phyloP scores from a whole-genome alignment of 1,140 invertebrate species.

The Drosophila bifasciata region DNA sequence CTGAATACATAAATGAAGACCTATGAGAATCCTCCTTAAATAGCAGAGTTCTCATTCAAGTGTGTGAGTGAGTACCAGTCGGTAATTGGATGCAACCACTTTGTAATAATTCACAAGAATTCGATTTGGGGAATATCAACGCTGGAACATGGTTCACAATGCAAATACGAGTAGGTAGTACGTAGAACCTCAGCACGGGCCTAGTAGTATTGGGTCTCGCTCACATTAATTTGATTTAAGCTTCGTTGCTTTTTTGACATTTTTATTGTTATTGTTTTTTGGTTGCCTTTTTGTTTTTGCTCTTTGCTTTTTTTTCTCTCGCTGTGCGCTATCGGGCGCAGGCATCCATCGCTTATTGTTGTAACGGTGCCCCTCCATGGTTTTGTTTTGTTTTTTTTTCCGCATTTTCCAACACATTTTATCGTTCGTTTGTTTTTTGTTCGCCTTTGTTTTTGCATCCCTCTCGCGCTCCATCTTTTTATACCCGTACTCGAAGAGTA shows the following conservation, averaged over 20 bases:
- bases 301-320: slow-evolving; percentile 20
- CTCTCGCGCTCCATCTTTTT: slow-evolving; percentile 34
- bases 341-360: slow-evolving; percentile 46
- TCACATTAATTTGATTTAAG: slow-evolving; percentile 67
- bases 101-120: background rate
- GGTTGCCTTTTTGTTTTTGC: slow-evolving; percentile 1
- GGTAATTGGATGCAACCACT: too few species aligned
- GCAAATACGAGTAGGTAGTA: slow-evolving; percentile 10
- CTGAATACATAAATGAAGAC: background rate
- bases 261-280: slow-evolving; percentile 65
- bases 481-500: too few species aligned
- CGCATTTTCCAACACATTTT: slow-evolving; percentile 73
- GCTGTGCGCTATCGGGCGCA: slow-evolving; percentile 55
- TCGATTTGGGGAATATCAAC: background rate
- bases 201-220: slow-evolving; percentile 45
- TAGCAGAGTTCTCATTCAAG: background rate
- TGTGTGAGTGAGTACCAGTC: too few species aligned
- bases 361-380: slow-evolving; percentile 61
- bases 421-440: slow-evolving; percentile 46
- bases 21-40: background rate
- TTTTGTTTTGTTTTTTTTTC: too few species aligned
- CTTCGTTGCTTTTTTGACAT: slow-evolving; percentile 62
- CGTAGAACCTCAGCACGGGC: slow-evolving; percentile 9
- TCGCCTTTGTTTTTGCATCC: slow-evolving; percentile 24
- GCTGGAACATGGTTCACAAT: slow-evolving; percentile 1